Evolutionary conservation across 1,140 invertebrate species (phyloP), one percentile per base, ranked within the genome.

Genomic region (Oryctes rhinoceros): DNA sequence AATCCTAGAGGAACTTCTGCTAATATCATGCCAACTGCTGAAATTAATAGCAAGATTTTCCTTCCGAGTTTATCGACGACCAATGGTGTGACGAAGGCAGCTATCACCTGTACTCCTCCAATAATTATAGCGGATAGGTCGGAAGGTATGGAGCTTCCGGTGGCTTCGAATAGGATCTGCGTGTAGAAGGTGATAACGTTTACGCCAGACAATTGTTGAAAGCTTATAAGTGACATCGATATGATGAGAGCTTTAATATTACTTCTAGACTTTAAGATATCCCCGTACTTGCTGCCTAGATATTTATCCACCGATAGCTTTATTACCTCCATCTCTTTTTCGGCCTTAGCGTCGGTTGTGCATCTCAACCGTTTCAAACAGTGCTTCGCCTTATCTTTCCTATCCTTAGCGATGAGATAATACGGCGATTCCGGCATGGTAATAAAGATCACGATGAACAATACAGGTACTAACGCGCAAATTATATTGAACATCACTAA

Each of bases 171-270:
- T 80, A 98, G 96, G 0, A 88, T 89, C 47, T 92, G 91, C 81
- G 94, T 91, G 86, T 94, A 95, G 87, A 96, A 95, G 35, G 95
- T 90, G 1, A 96, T 92, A 2, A 94, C 93, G 86, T 95, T 96
- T 83, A 94, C 94, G 20, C 95, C 95, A 3, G 91, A 93, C 11
- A 95, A 88, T 86, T 95, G 93, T 83, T 94, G 94, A 86, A 93
- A 92, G 78, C 90, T 86, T 76, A 94, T 92, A 53, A 96, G 87
- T 1, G 91, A 90, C 80, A 93, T 91, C 0, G 92, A 92, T 65
- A 94, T 92, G 53, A 93, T 88, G 76, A 96, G 86, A 0, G 91
- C 92, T 81, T 91, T 92, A 20, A 90, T 86, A 84, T 92, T 91
- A 1, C 88, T 85, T 49, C 87, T 86, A 13, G 87, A 89, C 13